These are phyloP conservation scores for Eptesicus fuscus DNA, from an alignment of 2,113 vertebrate genomes.

Conservation along the genomic window DNA sequence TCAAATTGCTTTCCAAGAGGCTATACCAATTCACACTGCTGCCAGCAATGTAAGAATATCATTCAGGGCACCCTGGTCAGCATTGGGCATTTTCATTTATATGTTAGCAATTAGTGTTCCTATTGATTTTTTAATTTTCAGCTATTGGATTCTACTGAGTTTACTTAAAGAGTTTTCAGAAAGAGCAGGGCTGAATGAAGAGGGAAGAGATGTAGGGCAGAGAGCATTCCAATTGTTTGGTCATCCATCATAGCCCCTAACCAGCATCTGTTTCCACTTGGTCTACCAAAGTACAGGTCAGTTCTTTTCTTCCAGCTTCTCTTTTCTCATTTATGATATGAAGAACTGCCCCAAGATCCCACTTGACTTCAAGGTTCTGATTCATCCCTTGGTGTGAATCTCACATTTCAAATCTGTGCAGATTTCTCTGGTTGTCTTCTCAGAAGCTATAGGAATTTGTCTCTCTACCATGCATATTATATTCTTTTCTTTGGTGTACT, in stretches of 20 bases:
- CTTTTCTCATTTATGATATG: neutral
- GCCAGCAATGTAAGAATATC: neutral
- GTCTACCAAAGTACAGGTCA: neutral
- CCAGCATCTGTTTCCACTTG: neutral
- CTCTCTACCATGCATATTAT: neutral
- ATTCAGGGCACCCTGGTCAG: neutral
- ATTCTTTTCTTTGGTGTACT: slow-evolving; percentile 36
- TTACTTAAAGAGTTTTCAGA: neutral
- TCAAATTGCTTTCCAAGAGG: slow-evolving; percentile 26
- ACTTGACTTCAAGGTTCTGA: neutral
- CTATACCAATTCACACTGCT: neutral
- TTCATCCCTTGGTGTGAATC: neutral
- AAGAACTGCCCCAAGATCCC: neutral
- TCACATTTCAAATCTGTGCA: slow-evolving; percentile 5
- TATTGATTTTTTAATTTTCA: slow-evolving; percentile 51
- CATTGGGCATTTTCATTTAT: slow-evolving; percentile 9
- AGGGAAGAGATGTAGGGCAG: neutral
- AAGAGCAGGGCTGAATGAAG: neutral
- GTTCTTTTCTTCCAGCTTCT: neutral
- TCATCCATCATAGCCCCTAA: neutral
- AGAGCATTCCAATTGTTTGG: neutral
- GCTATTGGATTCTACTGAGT: neutral
- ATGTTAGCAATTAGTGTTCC: slow-evolving; percentile 22
- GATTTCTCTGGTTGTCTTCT: neutral
- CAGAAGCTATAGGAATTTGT: neutral